phyloP scores from a whole-genome alignment of 2,113 vertebrate species.

The Arvicanthis niloticus region DNA sequence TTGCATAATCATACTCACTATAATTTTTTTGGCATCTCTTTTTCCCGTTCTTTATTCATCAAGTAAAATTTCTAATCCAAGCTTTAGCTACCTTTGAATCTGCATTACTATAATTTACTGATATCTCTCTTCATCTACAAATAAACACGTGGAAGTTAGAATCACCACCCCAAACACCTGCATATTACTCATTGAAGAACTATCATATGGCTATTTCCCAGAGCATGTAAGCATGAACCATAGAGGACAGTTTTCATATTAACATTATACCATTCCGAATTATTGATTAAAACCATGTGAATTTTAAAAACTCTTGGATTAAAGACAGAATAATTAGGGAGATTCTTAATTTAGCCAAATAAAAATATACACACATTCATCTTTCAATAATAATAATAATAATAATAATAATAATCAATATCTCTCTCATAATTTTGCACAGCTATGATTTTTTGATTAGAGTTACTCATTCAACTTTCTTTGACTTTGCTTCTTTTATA shows the following conservation, averaged over 20 bases:
- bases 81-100: background rate
- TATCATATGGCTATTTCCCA: background rate
- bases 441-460: background rate
- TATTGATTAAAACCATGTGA: background rate
- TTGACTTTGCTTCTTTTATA: background rate
- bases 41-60: background rate
- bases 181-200: background rate
- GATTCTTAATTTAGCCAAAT: background rate
- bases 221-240: background rate
- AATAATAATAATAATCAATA: too few species aligned
- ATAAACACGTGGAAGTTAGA: background rate
- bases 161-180: background rate
- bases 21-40: background rate
- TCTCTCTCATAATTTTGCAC: background rate
- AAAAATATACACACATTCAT: background rate
- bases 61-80: background rate
- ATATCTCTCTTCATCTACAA: background rate
- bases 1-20: conserved; percentile 48
- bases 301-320: background rate
- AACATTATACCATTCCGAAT: background rate
- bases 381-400: background rate
- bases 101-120: background rate
- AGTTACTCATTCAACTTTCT: background rate
- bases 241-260: background rate
- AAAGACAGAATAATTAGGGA: background rate